Conservation (phyloP, 2,113 vertebrate species). For the Ibidorhyncha struthersii region DNA sequence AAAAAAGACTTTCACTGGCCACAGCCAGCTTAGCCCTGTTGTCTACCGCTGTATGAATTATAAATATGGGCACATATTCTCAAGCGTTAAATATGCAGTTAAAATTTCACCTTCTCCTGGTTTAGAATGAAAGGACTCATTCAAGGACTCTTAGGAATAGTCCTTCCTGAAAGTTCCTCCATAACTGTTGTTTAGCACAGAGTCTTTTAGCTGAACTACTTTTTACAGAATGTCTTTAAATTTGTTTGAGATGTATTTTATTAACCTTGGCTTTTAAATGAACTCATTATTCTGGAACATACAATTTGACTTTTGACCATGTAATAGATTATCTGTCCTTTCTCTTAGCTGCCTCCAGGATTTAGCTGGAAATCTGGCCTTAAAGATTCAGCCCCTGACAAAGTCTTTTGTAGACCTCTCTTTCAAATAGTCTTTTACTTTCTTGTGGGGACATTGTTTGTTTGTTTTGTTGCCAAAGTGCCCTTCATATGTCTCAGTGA, state of each 20-base stretch:
- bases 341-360: background rate
- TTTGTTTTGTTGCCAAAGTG: background rate
- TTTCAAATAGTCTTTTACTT: background rate
- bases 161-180: background rate
- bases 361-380: background rate
- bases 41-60: background rate
- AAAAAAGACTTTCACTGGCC: background rate
- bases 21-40: background rate
- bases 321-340: conserved; percentile 20
- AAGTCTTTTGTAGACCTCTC: background rate
- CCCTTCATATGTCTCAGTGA: background rate
- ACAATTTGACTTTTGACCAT: background rate
- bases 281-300: background rate
- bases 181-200: background rate
- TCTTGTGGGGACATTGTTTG: background rate
- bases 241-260: background rate
- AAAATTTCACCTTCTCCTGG: background rate
- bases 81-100: background rate
- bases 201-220: background rate
- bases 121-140: background rate
- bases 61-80: background rate
- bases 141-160: background rate
- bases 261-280: conserved; percentile 7
- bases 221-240: background rate
- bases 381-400: background rate